Evolutionary conservation across 2,113 vertebrate genomes (phyloP).

Genomic region (Pungitius pungitius): DNA sequence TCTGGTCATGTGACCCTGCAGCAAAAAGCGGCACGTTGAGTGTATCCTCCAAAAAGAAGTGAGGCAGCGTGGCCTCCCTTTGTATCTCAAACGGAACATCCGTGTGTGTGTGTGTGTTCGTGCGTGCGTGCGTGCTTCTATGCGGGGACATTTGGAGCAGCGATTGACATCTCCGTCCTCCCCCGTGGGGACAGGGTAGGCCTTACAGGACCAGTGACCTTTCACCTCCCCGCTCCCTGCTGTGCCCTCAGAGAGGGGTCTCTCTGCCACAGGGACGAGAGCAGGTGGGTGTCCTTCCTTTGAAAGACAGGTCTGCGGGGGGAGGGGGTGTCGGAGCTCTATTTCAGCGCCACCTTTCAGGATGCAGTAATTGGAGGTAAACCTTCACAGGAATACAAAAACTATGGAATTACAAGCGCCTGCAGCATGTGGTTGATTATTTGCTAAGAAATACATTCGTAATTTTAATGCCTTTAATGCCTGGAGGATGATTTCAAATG

Average conservation of each 20-base stretch:
- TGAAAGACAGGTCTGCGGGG: constrained; percentile 28
- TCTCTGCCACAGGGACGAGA: constrained; percentile 24
- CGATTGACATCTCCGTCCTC: constrained; percentile 32
- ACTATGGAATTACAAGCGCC: background rate
- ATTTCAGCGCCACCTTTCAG: constrained; percentile 28
- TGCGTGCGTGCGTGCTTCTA: constrained; percentile 32
- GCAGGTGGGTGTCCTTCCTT: constrained; percentile 37
- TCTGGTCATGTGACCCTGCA: background rate
- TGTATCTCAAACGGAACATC: constrained; percentile 29
- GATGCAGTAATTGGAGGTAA: no score
- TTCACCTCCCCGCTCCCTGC: constrained; percentile 57
- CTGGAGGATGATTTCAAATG: background rate
- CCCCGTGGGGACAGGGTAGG: constrained; percentile 45
- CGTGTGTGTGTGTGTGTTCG: constrained; percentile 17
- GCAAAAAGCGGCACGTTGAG: background rate
- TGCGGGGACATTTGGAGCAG: constrained; percentile 65
- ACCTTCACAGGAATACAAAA: background rate
- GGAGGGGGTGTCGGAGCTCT: background rate
- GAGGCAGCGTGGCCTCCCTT: constrained; percentile 13
- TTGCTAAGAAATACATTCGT: background rate
- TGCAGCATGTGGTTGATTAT: background rate
- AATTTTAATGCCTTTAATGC: background rate
- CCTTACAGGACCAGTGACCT: constrained; percentile 58
- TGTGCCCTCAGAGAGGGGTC: constrained; percentile 41
- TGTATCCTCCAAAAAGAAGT: constrained; percentile 5